Percentiles rank a stretch among this genome's conserved stretches.
Conservation (phyloP, 2,888 invertebrate species). For the Chloromyia formosa region DNA sequence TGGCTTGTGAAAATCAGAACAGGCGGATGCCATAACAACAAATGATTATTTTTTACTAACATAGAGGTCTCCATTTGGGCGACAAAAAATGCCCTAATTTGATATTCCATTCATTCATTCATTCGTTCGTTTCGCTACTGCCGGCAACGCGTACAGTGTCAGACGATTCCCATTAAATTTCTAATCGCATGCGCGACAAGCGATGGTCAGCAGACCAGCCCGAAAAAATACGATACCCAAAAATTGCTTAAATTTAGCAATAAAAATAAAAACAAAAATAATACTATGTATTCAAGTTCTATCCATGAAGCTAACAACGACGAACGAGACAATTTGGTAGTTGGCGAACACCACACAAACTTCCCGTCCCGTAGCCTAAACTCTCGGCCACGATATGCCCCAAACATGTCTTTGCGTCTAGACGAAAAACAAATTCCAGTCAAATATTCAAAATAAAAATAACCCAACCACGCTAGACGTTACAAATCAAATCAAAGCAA, state of each 20-base stretch:
- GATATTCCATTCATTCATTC: neutral
- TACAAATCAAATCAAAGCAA: no score
- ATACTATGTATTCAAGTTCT: neutral
- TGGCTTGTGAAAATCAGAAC: no score
- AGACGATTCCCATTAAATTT: slow-evolving; percentile 12
- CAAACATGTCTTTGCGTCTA: slow-evolving; percentile 33
- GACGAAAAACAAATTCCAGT: slow-evolving; percentile 36
- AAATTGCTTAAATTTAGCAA: neutral
- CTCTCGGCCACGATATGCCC: neutral
- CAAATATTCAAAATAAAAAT: slow-evolving; percentile 9
- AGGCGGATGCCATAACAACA: no score
- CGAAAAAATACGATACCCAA: neutral
- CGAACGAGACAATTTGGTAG: slow-evolving; percentile 15
- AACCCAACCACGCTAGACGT: no score
- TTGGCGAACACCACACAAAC: neutral
- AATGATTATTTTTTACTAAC: no score
- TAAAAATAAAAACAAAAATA: neutral
- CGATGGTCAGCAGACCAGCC: neutral
- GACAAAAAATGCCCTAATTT: neutral
- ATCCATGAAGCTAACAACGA: neutral
- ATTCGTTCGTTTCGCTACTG: neutral
- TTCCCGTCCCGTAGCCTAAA: slow-evolving; percentile 27
- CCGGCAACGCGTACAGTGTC: neutral
- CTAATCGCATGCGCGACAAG: neutral
- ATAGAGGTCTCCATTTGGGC: no score